Evolutionary conservation across 1,140 invertebrate genomes (phyloP).

Genomic region (Cotesia glomerata): DNA sequence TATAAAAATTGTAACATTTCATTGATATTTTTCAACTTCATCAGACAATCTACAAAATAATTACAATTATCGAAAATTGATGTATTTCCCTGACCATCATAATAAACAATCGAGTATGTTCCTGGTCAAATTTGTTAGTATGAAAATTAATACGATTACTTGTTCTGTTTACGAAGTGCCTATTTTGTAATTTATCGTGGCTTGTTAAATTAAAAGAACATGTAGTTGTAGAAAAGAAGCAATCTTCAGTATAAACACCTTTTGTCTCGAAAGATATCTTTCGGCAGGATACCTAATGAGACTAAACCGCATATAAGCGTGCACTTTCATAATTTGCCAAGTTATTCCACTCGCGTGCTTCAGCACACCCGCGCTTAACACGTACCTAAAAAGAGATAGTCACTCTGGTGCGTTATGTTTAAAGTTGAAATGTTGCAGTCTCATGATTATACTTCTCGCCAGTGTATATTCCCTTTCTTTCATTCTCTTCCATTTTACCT

Average conservation of each 20-base stretch:
- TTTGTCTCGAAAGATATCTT: slow-evolving; percentile 50
- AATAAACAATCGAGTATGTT: too few species aligned
- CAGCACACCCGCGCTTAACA: slow-evolving; percentile 37
- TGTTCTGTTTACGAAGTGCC: too few species aligned
- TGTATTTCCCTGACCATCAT: too few species aligned
- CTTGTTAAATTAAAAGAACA: slow-evolving; percentile 5
- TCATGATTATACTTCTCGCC: slow-evolving; percentile 32
- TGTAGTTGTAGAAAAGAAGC: slow-evolving; percentile 12
- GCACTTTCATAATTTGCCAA: slow-evolving; percentile 60
- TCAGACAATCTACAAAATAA: too few species aligned
- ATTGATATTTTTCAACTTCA: too few species aligned
- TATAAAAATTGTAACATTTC: too few species aligned
- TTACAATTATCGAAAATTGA: too few species aligned
- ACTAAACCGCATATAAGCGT: slow-evolving; percentile 60
- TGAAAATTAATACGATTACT: too few species aligned
- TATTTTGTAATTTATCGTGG: neutral
- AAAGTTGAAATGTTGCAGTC: slow-evolving; percentile 46
- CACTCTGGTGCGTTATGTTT: slow-evolving; percentile 26
- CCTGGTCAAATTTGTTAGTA: too few species aligned
- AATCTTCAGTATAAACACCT: slow-evolving; percentile 20
- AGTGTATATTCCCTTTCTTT: slow-evolving; percentile 2
- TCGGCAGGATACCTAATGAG: slow-evolving; percentile 60
- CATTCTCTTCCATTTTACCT: neutral
- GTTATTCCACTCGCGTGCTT: slow-evolving; percentile 61
- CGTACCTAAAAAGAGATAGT: slow-evolving; percentile 42